Conservation (phyloP, 2,888 invertebrate genomes). For the Cephus pygmeus region DNA sequence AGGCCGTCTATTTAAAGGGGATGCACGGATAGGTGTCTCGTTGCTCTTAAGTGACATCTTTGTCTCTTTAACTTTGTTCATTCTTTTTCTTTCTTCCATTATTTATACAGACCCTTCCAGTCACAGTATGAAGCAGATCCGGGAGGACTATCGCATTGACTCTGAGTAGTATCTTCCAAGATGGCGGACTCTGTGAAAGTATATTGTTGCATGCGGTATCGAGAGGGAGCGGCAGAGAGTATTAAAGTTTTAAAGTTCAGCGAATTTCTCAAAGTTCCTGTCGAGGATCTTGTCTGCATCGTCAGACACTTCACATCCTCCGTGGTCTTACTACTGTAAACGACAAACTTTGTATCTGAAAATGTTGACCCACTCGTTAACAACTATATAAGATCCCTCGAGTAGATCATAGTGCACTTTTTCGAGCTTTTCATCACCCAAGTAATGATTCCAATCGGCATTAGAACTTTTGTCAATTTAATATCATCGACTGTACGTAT, state of each 20-base stretch:
- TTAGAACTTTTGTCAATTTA: too few species aligned
- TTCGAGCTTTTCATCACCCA: neutral
- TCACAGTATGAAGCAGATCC: neutral
- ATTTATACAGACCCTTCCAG: neutral
- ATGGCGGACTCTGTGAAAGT: neutral
- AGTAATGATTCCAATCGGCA: too few species aligned
- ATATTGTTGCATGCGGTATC: neutral
- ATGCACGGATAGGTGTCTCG: neutral
- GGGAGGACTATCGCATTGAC: neutral
- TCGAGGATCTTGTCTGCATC: neutral
- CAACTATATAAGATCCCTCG: neutral
- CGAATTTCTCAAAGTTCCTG: neutral
- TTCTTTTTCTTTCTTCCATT: neutral
- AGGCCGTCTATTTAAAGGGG: conserved; percentile 2
- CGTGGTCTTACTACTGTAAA: neutral
- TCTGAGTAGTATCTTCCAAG: neutral
- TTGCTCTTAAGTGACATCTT: neutral
- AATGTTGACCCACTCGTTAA: neutral
- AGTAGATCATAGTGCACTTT: neutral
- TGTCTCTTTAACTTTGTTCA: neutral
- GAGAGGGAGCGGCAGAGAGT: neutral
- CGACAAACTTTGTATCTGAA: neutral
- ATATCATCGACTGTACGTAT: too few species aligned
- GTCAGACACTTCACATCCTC: neutral
- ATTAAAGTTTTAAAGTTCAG: neutral